Evolutionary conservation across 2,113 vertebrate genomes (phyloP).

Genomic region (Himantopus leucocephalus): DNA sequence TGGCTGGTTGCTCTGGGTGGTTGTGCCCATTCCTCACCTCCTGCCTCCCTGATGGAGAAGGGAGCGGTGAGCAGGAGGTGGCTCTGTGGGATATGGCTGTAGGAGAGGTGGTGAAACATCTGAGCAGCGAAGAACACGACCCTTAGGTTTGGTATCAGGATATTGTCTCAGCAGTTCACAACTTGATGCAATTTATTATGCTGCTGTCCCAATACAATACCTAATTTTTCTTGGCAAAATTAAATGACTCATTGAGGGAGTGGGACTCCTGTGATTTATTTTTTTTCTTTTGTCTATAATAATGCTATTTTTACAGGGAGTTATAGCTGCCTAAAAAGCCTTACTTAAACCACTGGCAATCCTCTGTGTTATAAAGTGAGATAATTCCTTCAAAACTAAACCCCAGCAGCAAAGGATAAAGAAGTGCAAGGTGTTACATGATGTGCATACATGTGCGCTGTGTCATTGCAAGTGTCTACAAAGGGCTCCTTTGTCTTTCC

Average conservation of each 20-base stretch:
- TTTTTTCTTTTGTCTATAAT: background rate
- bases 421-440: background rate
- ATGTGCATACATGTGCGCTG: background rate
- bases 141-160: background rate
- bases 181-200: background rate
- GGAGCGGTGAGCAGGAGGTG: background rate
- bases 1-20: background rate
- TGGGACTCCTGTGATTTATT: background rate
- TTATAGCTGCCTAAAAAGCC: background rate
- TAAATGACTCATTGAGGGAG: background rate
- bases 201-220: background rate
- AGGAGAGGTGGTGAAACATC: background rate
- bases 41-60: background rate
- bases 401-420: background rate
- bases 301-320: background rate
- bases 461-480: slow-evolving; percentile 2
- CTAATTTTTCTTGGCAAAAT: background rate
- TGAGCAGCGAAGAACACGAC: background rate
- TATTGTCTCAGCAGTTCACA: background rate
- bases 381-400: slow-evolving; percentile 33
- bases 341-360: background rate
- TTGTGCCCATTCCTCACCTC: background rate
- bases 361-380: background rate
- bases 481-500: slow-evolving; percentile 25
- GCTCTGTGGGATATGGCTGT: background rate